Base-by-base conservation (phyloP, 2,797 vertebrate species). In the Lateolabrax maculatus region DNA sequence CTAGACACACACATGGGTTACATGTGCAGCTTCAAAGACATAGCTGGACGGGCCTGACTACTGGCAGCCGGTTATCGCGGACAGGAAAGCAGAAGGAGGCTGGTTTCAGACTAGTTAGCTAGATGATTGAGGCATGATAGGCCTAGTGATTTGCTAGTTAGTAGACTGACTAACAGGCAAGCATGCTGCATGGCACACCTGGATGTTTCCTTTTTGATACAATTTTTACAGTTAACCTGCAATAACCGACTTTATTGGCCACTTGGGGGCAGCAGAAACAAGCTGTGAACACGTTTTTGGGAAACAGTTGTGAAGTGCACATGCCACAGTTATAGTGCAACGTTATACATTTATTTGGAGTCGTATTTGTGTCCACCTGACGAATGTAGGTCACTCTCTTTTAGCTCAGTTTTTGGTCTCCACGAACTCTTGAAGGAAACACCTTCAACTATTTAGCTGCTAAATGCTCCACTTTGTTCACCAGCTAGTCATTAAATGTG, bases 11-110 rank as follows among this genome's bases (percentile, higher is more conserved):
- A 92, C 71, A 93, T 84, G 58, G 49, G 27, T 85, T 87, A 79
- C 92, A 92, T 80, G 86, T 81, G 21, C 46, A 65, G 87, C 81
- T 91, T 90, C 86, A 87, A 52, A 93, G 92, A 90, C 86, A 75
- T 73, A 73, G 23, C 77, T 80, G 83, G 84, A 88, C 7, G 46
- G 77, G 46, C 27, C 77, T 77, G 74, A 71, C 83, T 80, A 65
- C 88, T 81, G 84, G 87, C 78, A 81, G 85, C 63, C 63, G 69
- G 82, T 84, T 87, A 80, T 89, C 84, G 37, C 69, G 84, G 85
- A 90, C 79, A 87, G 88, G 76, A 91, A 85, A 85, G 65, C 74
- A 70, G 74, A 51, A 74, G 75, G 61, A 78, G 68, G 61, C 71
- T 83, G 63, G 3, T 48, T 79, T 80, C 81, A 85, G 70, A 65